Base-by-base conservation (phyloP, 1,140 invertebrate genomes). In the Amphibalanus amphitrite region DNA sequence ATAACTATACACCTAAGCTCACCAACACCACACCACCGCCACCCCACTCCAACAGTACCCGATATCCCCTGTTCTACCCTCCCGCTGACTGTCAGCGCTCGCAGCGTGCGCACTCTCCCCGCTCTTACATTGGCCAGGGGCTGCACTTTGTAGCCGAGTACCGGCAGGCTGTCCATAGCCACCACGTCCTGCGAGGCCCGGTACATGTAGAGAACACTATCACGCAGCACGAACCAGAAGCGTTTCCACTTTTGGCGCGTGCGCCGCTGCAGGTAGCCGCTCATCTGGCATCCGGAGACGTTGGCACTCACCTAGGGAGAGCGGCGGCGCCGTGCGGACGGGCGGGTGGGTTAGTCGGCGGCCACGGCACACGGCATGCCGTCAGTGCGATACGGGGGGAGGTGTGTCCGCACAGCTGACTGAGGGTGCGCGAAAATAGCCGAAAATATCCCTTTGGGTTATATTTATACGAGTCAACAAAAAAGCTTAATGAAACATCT, bases 191-290 rank as follows among this genome's bases (percentile, higher is more conserved):
- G 83, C 70, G 83, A 84, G 33, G 85, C 85, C 77, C 82, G 84
- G 75, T 85, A 87, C 28, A 81, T 81, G 76, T 87, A 87, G n/a
- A 87, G 76, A n/a, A 86, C 85, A 76, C 84, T 81, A 69, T 86
- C 83, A 75, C 87, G 86, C 3, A 87, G 77, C 28, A 87, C 84
- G 79, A 86, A 86, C 86, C 86, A 87, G 33, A 78, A 77, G 29
- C 80, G 78, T 77, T 86, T 85, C 85, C 86, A 87, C 69, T 81
- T 80, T 72, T 79, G 80, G 67, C 78, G 76, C 8, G 73, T 72
- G 40, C 76, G 73, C 69, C 80, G 76, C 64, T 79, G 75, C 33
- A 87, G 78, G 78, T 85, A 86, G n/a, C 86, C 86, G 78, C 83
- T 84, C 76, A 86, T 85, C 72, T 81, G 80, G 20, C 83, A 83